phyloP scores from a whole-genome alignment of 2,888 invertebrate genomes.

The Aporophyla nigra region DNA sequence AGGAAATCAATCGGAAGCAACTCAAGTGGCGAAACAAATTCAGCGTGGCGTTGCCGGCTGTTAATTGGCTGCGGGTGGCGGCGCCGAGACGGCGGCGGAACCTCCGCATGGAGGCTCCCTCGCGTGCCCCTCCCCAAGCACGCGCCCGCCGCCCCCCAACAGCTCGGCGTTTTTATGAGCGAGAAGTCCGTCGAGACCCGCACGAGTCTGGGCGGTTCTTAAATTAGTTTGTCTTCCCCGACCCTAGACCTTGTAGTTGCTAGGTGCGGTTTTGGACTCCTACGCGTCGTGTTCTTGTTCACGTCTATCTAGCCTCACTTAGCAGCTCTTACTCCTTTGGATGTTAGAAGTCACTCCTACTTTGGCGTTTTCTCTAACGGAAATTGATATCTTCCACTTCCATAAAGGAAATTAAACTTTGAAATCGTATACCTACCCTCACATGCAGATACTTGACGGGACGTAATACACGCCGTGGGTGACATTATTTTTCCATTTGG shows the following conservation, averaged over 20 bases:
- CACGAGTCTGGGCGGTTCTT: slow-evolving; percentile 84
- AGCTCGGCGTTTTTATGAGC: slow-evolving; percentile 87
- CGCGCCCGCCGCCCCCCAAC: slow-evolving; percentile 82
- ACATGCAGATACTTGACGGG: slow-evolving; percentile 69
- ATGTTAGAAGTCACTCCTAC: slow-evolving; percentile 17
- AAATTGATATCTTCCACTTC: slow-evolving; percentile 20
- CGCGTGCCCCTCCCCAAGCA: slow-evolving; percentile 78
- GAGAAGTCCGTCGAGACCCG: slow-evolving; percentile 85
- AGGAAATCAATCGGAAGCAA: slow-evolving; percentile 90
- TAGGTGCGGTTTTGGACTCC: slow-evolving; percentile 68
- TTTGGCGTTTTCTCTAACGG: slow-evolving; percentile 9
- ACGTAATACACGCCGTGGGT: slow-evolving; percentile 82
- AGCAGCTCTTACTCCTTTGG: slow-evolving; percentile 1
- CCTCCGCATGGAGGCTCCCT: slow-evolving; percentile 89
- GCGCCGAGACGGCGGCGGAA: slow-evolving; percentile 91
- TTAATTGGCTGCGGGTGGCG: slow-evolving; percentile 91
- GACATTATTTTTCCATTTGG: slow-evolving; percentile 90
- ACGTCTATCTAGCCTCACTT: neutral
- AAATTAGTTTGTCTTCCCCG: slow-evolving; percentile 84
- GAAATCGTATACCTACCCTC: slow-evolving; percentile 64
- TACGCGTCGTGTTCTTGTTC: slow-evolving; percentile 12
- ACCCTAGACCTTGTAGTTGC: slow-evolving; percentile 76
- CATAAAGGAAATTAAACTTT: slow-evolving; percentile 41
- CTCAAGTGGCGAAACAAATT: slow-evolving; percentile 89
- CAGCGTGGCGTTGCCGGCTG: slow-evolving; percentile 88